A percentile compares a stretch with the other conserved stretches of the same genome.
phyloP scores from a whole-genome alignment of 2,797 vertebrate species.

The Eupleurogrammus muticus region DNA sequence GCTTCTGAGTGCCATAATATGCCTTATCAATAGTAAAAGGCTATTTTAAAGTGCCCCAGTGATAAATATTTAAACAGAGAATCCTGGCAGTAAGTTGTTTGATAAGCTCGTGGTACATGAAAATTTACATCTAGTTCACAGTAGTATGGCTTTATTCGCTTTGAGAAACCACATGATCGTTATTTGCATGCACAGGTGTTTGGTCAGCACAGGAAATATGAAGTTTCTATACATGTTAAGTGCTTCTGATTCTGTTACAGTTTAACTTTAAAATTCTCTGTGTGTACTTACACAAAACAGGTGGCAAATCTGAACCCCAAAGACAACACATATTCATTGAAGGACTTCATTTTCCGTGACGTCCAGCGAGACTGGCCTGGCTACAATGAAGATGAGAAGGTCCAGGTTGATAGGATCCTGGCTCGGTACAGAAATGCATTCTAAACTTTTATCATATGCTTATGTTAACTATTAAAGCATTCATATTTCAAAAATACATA shows the following conservation, averaged over 20 bases:
- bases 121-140: conserved; percentile 15
- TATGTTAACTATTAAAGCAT: conserved; percentile 7
- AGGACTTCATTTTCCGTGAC: conserved; percentile 91
- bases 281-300: conserved; percentile 69
- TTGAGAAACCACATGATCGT: conserved; percentile 7
- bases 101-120: conserved; percentile 9
- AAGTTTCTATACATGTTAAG: conserved; percentile 44
- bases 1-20: not conserved
- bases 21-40: not conserved
- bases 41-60: not conserved
- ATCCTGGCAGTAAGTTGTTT: not conserved
- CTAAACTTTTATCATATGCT: conserved; percentile 1
- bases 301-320: conserved; percentile 92
- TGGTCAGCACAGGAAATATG: conserved; percentile 47
- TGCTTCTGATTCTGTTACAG: conserved; percentile 7
- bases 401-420: conserved; percentile 86
- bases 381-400: conserved; percentile 89
- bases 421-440: conserved; percentile 82
- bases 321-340: conserved; percentile 92
- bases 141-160: conserved; percentile 48
- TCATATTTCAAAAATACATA: not conserved
- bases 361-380: conserved; percentile 93
- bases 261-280: conserved; percentile 29
- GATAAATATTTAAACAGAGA: not conserved
- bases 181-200: conserved; percentile 71